Evolutionary conservation across 2,113 vertebrate species (phyloP).

Genomic region (Galemys pyrenaicus): DNA sequence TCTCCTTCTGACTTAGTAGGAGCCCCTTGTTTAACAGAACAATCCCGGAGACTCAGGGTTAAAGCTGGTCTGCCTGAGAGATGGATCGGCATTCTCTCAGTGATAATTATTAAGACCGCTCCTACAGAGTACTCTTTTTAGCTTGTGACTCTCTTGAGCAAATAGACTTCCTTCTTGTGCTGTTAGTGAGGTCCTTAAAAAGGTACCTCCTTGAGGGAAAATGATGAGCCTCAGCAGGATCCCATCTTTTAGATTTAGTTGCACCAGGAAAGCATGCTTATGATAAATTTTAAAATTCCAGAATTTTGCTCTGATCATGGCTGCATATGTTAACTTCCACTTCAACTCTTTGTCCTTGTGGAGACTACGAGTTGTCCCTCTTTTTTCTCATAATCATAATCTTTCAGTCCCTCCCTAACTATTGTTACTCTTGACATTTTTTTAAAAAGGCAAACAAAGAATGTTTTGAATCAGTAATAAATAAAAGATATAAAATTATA

Average conservation of each 20-base stretch:
- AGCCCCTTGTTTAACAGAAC: neutral
- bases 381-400: neutral
- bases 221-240: neutral
- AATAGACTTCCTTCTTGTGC: neutral
- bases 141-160: neutral
- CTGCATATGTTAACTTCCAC: neutral
- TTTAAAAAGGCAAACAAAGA: neutral
- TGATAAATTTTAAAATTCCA: neutral
- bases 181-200: neutral
- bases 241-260: neutral
- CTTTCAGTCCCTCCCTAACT: neutral
- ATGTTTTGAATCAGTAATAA: slow-evolving; percentile 49
- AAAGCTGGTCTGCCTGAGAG: slow-evolving; percentile 8
- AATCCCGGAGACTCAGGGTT: neutral
- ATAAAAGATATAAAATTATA: slow-evolving; percentile 27
- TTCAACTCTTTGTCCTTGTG: neutral
- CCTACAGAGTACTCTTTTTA: slow-evolving; percentile 17
- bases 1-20: neutral
- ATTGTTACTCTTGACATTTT: neutral
- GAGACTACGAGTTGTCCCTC: slow-evolving; percentile 11
- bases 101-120: neutral
- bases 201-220: neutral
- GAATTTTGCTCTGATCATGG: neutral
- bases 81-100: slow-evolving; percentile 36
- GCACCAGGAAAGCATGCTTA: neutral